Evolutionary conservation across 2,113 vertebrate genomes (phyloP).

Genomic region (Ageneiosus marmoratus): DNA sequence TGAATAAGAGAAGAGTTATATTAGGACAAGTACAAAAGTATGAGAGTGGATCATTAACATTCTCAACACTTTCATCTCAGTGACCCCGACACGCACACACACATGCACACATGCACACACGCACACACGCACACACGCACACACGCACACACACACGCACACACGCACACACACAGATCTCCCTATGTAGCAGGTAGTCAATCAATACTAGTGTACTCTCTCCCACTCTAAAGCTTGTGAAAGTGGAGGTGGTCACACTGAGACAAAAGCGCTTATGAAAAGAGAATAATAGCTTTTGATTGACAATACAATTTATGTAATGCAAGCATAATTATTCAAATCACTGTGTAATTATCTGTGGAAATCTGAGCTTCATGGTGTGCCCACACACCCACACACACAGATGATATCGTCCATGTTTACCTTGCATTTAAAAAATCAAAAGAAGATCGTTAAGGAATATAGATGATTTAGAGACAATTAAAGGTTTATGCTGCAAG

Average conservation of each 20-base stretch:
- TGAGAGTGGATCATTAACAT: background rate
- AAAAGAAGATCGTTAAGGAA: background rate
- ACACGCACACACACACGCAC: constrained; percentile 32
- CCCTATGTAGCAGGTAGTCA: background rate
- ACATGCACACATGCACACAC: constrained; percentile 28
- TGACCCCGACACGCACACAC: constrained; percentile 6
- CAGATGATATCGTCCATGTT: background rate
- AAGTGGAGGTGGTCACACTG: constrained; percentile 15
- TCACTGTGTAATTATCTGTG: constrained; percentile 23
- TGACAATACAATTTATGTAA: constrained; percentile 30
- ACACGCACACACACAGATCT: constrained; percentile 3
- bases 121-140: constrained; percentile 27
- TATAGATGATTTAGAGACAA: background rate
- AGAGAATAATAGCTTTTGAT: constrained; percentile 17
- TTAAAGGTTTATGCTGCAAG: background rate
- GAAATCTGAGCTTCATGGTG: constrained; percentile 16
- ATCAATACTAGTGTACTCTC: constrained; percentile 2
- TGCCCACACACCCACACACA: background rate
- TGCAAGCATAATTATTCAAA: constrained; percentile 28
- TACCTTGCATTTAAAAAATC: background rate
- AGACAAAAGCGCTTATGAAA: constrained; percentile 14
- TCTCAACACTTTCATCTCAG: background rate
- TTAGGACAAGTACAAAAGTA: background rate
- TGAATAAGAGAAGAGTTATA: constrained; percentile 57
- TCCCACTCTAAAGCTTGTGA: background rate